Conservation (phyloP, 2,797 vertebrate genomes). For the Spheniscus humboldti region DNA sequence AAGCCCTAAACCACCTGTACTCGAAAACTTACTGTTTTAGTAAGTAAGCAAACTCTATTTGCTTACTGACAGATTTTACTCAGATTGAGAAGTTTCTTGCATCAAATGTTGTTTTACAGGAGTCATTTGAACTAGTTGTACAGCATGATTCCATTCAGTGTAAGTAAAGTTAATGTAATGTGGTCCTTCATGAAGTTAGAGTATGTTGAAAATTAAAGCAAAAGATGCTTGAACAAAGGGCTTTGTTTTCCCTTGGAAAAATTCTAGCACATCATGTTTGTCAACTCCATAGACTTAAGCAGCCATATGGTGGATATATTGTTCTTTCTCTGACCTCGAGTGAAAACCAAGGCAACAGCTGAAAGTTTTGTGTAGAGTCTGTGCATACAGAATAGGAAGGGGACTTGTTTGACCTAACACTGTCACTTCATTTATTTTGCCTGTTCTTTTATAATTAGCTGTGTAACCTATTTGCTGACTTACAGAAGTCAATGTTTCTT, state of each 20-base stretch:
- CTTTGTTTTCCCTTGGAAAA: neutral
- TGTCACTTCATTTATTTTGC: neutral
- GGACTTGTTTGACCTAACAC: neutral
- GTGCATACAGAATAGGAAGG: neutral
- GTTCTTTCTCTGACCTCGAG: neutral
- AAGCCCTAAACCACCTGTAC: neutral
- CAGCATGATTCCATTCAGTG: neutral
- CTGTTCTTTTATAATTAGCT: neutral
- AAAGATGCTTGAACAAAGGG: neutral
- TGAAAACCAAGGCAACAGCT: neutral
- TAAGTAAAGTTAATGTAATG: neutral
- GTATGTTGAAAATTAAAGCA: neutral
- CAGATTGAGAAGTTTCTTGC: neutral
- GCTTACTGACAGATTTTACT: neutral
- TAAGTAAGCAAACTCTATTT: neutral
- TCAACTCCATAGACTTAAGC: neutral
- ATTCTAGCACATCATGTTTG: neutral
- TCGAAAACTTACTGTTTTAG: neutral
- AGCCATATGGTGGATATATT: neutral
- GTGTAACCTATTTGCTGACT: neutral
- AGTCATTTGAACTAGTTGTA: neutral
- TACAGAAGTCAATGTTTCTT: neutral
- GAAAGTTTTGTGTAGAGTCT: neutral
- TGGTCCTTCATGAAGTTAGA: neutral
- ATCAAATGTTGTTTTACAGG: neutral